Percentiles rank a stretch among this genome's conserved stretches.
These are phyloP conservation scores for Tauraco erythrolophus DNA, from an alignment of 2,113 vertebrate species.

Conservation along the genomic window DNA sequence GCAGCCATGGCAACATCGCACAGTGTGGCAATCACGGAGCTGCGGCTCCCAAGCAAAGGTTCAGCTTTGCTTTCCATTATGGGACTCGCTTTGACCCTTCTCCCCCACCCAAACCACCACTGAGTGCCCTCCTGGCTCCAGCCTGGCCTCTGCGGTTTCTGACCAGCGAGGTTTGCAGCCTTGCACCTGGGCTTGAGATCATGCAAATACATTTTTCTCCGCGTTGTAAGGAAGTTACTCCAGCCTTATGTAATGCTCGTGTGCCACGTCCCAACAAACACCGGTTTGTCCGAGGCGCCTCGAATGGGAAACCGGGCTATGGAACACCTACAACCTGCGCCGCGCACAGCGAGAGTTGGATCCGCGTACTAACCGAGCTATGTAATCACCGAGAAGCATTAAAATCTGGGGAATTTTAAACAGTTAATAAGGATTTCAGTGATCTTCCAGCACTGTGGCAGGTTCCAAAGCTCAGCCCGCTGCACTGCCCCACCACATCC, in stretches of 20 bases:
- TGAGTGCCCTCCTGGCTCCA: not conserved
- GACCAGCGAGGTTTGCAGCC: not conserved
- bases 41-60: not conserved
- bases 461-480: not conserved
- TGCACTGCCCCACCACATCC: not conserved
- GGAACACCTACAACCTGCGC: not conserved
- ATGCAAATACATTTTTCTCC: not conserved
- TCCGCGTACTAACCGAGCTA: not conserved
- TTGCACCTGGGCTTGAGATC: not conserved
- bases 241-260: not conserved
- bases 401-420: not conserved
- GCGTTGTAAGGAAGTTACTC: not conserved
- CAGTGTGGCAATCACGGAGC: constrained; percentile 46
- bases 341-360: fast-evolving
- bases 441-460: not conserved
- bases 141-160: not conserved
- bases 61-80: not conserved
- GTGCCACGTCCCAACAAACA: not conserved
- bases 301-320: not conserved
- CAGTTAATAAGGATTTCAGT: not conserved
- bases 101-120: not conserved
- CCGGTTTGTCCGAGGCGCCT: fast-evolving
- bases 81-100: not conserved
- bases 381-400: not conserved
- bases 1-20: constrained; percentile 67